These are phyloP conservation scores for Sphaerodactylus townsendi DNA, from an alignment of 2,113 vertebrate species.

Conservation along the genomic window DNA sequence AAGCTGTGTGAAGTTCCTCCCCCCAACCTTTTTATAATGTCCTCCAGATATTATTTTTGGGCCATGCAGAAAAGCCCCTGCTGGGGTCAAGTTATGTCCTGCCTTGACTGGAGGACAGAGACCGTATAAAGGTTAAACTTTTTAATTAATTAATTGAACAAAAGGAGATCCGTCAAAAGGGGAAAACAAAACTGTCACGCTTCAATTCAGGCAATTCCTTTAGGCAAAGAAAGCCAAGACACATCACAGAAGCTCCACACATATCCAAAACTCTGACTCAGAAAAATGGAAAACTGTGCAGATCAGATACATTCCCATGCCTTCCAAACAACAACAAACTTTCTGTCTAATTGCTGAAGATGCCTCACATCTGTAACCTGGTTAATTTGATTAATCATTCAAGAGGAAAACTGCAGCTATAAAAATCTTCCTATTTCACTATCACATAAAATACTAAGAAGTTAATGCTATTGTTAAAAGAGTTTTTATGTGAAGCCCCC, in stretches of 20 bases:
- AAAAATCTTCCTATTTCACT: constrained; percentile 52
- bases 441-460: constrained; percentile 51
- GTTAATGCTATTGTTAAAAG: constrained; percentile 49
- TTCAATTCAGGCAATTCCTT: background rate
- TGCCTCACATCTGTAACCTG: constrained; percentile 11
- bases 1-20: too few species aligned
- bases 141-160: too few species aligned
- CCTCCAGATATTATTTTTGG: too few species aligned
- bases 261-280: background rate
- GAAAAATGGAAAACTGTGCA: background rate
- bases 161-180: too few species aligned
- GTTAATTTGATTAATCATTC: constrained; percentile 41
- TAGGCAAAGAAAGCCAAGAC: background rate
- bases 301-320: background rate
- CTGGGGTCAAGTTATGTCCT: too few species aligned
- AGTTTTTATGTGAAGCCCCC: constrained; percentile 42
- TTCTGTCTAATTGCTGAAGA: constrained; percentile 33
- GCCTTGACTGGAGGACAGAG: too few species aligned
- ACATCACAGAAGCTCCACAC: background rate
- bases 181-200: too few species aligned
- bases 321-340: constrained; percentile 5
- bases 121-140: too few species aligned
- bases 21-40: too few species aligned
- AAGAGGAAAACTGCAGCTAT: constrained; percentile 45
- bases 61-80: too few species aligned